Conservation (phyloP, 2,113 vertebrate genomes). For the human region GRCh38 chr12:54683501-54684000, state of each 20-base stretch:
- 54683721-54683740: neutral
- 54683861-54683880: neutral
- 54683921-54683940: neutral
- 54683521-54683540: neutral
- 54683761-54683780: neutral
- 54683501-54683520: neutral
- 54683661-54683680: neutral
- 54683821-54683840: neutral
- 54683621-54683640: neutral
- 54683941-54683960: neutral
- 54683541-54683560: neutral
- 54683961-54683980: neutral
- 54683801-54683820: neutral
- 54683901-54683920: neutral
- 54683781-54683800: neutral
- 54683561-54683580: neutral
- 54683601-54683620: neutral
- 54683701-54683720: neutral
- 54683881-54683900: neutral
- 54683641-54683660: neutral
- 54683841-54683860: neutral
- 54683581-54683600: neutral
- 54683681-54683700: neutral
- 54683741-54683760: neutral
- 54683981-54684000: neutral